Base-by-base conservation (phyloP, 2,113 vertebrate genomes). In the Eptesicus fuscus region DNA sequence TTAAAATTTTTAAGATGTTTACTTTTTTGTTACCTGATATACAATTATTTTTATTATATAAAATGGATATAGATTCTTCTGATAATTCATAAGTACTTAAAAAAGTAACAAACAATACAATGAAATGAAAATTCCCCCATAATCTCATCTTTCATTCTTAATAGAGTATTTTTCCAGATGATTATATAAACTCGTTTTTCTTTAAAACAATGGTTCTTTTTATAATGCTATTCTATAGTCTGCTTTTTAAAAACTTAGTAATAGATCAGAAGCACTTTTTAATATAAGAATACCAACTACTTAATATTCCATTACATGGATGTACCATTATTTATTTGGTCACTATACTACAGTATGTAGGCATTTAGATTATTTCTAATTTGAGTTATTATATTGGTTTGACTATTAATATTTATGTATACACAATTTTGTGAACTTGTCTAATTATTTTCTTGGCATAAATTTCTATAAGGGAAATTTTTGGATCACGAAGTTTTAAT, bases 361-460 rank as follows among this genome's bases (percentile, higher is more conserved):
- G 37, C 65, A 82, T 89, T 88, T 93, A 76, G 44, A 35, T 67
- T 83, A 32, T 44, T 83, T 89, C 28, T 32, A 88, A 53, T 49
- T 65, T n/a, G 14, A 74, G 56, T 35, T 88, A 16, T 80, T 63
- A 25, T 63, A 51, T 61, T 53, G 63, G 22, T 88, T 74, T 88
- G 44, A n/a, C 56, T 93, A 35, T 23, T 79, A n/a, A 35, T 79
- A 44, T 22, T 16, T 35, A 23, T 22, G 7, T 47, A 69, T 42
- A 63, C 22, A 71, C 53, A 79, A 35, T 86, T 73, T 85, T 91
- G 53, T 95, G 56, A 63, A 80, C 17, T 44, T 80, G 30, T 80
- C 51, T 94, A 83, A 88, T 73, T 70, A 89, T 32, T 74, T 73
- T 80, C 44, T 91, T 86, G 79, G 53, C 82, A 73, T 86, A 80